phyloP scores from a whole-genome alignment of 2,888 invertebrate genomes.

The Maniola hyperantus region DNA sequence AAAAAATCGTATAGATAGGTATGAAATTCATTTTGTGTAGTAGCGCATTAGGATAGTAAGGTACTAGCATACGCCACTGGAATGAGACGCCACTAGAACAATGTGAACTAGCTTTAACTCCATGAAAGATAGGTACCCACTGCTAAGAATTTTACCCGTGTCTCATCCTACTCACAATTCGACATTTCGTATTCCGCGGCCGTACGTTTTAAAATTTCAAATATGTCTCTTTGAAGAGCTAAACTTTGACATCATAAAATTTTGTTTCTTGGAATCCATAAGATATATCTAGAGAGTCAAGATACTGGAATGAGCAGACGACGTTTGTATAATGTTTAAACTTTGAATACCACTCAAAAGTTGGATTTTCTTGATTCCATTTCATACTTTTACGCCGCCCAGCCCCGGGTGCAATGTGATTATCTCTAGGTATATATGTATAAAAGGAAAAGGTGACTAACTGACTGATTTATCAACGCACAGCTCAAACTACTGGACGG shows the following conservation, averaged over 20 bases:
- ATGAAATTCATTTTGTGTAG: too few relatives aligned
- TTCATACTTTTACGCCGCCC: too few relatives aligned
- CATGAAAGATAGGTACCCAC: background rate
- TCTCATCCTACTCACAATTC: slow-evolving; percentile 10
- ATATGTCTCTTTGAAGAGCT: slow-evolving; percentile 12
- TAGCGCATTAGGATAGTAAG: too few relatives aligned
- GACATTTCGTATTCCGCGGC: slow-evolving; percentile 6
- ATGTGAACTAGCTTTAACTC: background rate
- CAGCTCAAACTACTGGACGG: too few relatives aligned
- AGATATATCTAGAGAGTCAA: background rate
- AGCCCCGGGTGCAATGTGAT: background rate
- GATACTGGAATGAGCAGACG: background rate
- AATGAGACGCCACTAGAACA: too few relatives aligned
- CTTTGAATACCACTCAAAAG: background rate
- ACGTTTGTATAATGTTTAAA: background rate
- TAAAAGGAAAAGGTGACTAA: too few relatives aligned
- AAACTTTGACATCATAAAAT: background rate
- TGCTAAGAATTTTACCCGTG: background rate
- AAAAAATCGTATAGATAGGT: too few relatives aligned
- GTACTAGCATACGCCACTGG: too few relatives aligned
- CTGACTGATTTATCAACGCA: too few relatives aligned
- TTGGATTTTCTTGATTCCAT: background rate
- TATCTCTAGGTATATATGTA: background rate
- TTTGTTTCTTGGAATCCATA: slow-evolving; percentile 8
- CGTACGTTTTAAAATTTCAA: slow-evolving; percentile 16